A percentile compares a stretch with the other conserved stretches of the same genome.
phyloP scores from a whole-genome alignment of 2,888 invertebrate genomes.

The Galerucella nymphaeae region DNA sequence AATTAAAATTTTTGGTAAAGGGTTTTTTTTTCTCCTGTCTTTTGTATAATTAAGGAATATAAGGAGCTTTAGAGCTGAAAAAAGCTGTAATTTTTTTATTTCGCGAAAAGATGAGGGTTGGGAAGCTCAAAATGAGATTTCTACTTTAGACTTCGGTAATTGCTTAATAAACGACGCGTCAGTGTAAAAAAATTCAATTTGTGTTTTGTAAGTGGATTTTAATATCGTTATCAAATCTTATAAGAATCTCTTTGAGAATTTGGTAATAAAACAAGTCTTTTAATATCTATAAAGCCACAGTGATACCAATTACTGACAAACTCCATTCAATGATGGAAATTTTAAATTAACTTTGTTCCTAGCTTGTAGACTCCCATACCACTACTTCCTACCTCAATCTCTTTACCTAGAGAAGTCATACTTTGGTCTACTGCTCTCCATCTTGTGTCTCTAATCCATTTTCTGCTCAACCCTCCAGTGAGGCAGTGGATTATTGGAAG shows the following conservation, averaged over 20 bases:
- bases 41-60: constrained; percentile 28
- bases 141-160: constrained; percentile 20
- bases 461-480: too few species aligned
- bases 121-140: constrained; percentile 27
- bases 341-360: background rate
- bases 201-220: background rate
- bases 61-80: constrained; percentile 16
- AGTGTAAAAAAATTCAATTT: background rate
- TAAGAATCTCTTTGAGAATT: background rate
- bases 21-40: constrained; percentile 8
- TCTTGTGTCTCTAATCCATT: too few species aligned
- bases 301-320: background rate
- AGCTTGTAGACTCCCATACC: too few species aligned
- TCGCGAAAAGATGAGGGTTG: constrained; percentile 12
- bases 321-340: background rate
- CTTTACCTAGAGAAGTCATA: too few species aligned
- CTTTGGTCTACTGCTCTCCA: too few species aligned
- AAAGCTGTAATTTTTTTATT: constrained; percentile 25
- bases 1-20: constrained; percentile 28
- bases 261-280: background rate
- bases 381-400: too few species aligned
- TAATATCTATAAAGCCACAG: background rate
- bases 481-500: too few species aligned
- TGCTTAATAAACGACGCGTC: constrained; percentile 19
- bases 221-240: background rate